A percentile compares a stretch with the other conserved stretches of the same genome.
Conservation (phyloP, 2,113 vertebrate genomes). For the Echinops telfairi region DNA sequence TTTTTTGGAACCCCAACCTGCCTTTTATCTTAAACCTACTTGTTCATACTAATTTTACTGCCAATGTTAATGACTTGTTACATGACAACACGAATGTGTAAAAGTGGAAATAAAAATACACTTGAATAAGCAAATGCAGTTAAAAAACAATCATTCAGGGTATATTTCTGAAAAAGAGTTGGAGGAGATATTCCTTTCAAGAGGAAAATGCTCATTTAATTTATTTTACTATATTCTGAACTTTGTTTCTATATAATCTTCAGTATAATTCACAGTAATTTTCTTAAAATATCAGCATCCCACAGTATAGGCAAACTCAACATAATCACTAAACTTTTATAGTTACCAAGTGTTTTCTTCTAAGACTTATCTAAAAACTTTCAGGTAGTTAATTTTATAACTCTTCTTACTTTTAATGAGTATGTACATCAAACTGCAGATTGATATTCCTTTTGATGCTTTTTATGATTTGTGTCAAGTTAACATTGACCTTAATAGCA, state of each 20-base stretch:
- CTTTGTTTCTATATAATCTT: background rate
- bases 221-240: background rate
- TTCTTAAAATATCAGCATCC: background rate
- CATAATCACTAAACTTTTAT: background rate
- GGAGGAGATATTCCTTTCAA: background rate
- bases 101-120: background rate
- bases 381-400: background rate
- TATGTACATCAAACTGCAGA: conserved; percentile 6
- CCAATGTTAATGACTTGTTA: background rate
- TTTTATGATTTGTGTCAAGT: background rate
- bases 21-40: background rate
- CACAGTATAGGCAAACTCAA: background rate
- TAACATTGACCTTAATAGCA: background rate
- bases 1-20: background rate
- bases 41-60: background rate
- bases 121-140: too few species aligned
- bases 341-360: background rate
- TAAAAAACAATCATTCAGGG: too few species aligned
- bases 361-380: background rate
- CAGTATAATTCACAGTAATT: background rate
- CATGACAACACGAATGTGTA: background rate
- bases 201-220: background rate
- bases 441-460: background rate
- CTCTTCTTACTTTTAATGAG: background rate
- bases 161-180: background rate